Evolutionary conservation across 2,113 vertebrate species (phyloP).

Genomic region (Bubo scandiacus): DNA sequence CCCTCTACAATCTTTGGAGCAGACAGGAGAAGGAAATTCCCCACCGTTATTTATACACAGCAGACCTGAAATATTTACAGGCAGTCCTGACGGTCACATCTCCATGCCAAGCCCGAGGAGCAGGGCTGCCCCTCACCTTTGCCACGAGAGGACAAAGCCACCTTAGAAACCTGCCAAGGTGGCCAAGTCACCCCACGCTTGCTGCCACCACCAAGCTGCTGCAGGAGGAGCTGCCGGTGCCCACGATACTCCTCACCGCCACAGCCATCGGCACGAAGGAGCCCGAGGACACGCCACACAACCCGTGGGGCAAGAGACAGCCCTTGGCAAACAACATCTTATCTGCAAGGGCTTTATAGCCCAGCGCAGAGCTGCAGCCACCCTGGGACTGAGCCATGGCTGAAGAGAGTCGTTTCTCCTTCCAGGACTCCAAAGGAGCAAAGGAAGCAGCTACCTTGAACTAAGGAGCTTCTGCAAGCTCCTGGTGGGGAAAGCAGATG

Average conservation of each 20-base stretch:
- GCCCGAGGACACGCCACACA: background rate
- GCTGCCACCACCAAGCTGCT: background rate
- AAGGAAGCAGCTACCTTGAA: rapidly evolving
- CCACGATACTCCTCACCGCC: rapidly evolving
- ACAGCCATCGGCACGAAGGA: rapidly evolving
- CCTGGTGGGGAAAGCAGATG: background rate
- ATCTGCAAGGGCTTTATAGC: background rate
- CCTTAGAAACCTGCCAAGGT: background rate
- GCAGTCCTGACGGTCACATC: background rate
- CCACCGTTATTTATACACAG: background rate
- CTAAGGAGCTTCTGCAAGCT: background rate
- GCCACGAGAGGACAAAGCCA: rapidly evolving
- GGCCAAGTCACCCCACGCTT: too few species aligned
- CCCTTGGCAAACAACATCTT: background rate
- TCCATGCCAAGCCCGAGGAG: rapidly evolving
- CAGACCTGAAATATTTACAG: background rate
- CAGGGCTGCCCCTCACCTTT: background rate
- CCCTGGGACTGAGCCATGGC: background rate
- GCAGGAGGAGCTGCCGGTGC: background rate
- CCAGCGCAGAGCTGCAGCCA: background rate
- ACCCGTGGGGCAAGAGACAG: background rate
- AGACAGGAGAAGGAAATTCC: background rate
- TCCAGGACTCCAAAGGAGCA: background rate
- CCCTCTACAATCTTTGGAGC: background rate
- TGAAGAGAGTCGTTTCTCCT: background rate